Base-by-base conservation (phyloP, 2,113 vertebrate genomes). In the Dendropsophus ebraccatus region DNA sequence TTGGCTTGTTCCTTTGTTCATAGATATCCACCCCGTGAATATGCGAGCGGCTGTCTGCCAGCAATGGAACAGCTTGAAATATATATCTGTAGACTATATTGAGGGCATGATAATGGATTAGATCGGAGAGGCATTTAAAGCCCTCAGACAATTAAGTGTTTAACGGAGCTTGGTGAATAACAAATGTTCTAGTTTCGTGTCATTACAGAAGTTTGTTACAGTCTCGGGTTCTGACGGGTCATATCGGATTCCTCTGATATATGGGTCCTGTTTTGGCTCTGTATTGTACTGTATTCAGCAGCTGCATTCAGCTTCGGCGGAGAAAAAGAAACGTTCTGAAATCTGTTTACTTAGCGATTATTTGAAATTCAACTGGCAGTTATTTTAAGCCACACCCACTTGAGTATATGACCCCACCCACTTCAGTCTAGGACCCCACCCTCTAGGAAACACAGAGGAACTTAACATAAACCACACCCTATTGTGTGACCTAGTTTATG, bases 131-230 rank as follows among this genome's bases (percentile, higher is more conserved):
- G 8, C 41, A 49, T 67, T 81, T 69, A 30, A 28, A 81, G 41
- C 60, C 79, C 41, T 67, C 41, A 69, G 79, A 69, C 32, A 65
- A 50, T 81, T 81, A 67, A 32, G 79, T 9, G 60, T 67, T 67
- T 67, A 81, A 81, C 28, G 79, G 65, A 81, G 79, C 58, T 28
- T 30, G 41, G 45, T 32, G 65, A 81, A 49, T 80, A 80, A 81
- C 79, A 81, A 81, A 67, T 30, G 41, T 81, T 50, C 69, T 50
- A 11, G 79, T 81, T 69, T 49, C 19, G n/a, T 67, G 79, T 32
- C 79, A 81, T 81, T 67, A 80, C 77, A 62, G 12, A 7, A 50
- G 60, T 81, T 16, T 16, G 41, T 41, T 67, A 12, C 58, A 30
- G 54, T 41, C 54, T 37, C 7, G 14, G 30, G 37, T 80, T 80